Evolutionary conservation across 2,888 invertebrate genomes (phyloP).

Genomic region (Rambutsinella grinnellia): DNA sequence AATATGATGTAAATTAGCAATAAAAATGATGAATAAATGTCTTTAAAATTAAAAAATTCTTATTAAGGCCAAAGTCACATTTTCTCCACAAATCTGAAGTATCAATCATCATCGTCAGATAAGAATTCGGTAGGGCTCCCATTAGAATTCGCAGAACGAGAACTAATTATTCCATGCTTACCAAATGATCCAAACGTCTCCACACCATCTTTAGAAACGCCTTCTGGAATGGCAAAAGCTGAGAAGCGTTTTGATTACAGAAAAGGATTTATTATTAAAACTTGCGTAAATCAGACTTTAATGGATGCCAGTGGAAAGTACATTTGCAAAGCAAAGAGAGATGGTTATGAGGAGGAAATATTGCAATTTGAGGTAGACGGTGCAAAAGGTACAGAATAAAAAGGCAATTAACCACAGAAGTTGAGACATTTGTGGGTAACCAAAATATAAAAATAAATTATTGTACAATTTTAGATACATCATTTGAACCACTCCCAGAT

Average conservation of each 20-base stretch:
- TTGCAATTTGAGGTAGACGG: slow-evolving; percentile 3
- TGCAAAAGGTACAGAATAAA: not conserved
- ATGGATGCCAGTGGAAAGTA: not conserved
- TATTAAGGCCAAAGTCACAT: not conserved
- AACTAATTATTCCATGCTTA: slow-evolving; percentile 39
- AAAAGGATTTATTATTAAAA: slow-evolving; percentile 35
- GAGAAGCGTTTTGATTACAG: slow-evolving; percentile 3
- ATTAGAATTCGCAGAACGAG: slow-evolving; percentile 5
- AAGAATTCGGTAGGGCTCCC: not conserved
- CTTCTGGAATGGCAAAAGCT: not conserved
- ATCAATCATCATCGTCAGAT: not conserved
- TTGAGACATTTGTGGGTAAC: too few species aligned
- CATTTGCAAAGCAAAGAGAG: not conserved
- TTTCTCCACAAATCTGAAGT: slow-evolving; percentile 22
- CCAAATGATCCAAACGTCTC: slow-evolving; percentile 21
- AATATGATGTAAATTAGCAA: slow-evolving; percentile 4
- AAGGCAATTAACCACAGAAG: not conserved
- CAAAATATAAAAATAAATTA: not conserved
- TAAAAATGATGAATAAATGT: too few species aligned
- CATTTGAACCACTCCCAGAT: slow-evolving; percentile 9
- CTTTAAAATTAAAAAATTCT: slow-evolving; percentile 2
- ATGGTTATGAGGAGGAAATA: not conserved
- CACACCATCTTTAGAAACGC: slow-evolving; percentile 1
- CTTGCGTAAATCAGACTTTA: not conserved
- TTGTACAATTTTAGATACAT: slow-evolving; percentile 1